Evolutionary conservation across 2,888 invertebrate genomes (phyloP).

Genomic region (Priocnemis perturbator): DNA sequence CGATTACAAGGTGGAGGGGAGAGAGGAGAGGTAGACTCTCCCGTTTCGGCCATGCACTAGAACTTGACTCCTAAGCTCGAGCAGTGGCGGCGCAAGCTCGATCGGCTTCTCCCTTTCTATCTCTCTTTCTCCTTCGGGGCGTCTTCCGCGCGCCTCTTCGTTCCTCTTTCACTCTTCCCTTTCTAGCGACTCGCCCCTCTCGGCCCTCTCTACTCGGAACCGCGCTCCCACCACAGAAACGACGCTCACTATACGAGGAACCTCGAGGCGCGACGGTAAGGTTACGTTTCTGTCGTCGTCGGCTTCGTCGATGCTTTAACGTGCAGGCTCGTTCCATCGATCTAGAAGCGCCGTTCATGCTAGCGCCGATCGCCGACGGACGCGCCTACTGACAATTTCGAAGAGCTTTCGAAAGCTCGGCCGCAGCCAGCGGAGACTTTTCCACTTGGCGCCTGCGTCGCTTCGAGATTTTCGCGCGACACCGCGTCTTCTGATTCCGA

Average conservation of each 20-base stretch:
- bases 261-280: conserved; percentile 29
- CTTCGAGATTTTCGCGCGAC: no score
- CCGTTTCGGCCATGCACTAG: conserved; percentile 63
- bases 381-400: no score
- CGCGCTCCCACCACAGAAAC: not conserved
- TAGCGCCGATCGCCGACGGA: not conserved
- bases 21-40: conserved; percentile 49
- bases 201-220: not conserved
- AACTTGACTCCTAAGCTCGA: conserved; percentile 63
- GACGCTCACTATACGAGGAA: conserved; percentile 21
- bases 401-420: no score
- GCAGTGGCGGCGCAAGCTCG: conserved; percentile 50
- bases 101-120: conserved; percentile 13
- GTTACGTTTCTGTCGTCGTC: conserved; percentile 42
- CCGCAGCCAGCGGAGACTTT: no score
- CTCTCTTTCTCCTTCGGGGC: not conserved
- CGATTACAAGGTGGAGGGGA: conserved; percentile 18
- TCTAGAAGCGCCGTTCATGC: not conserved
- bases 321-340: not conserved
- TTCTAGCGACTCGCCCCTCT: conserved; percentile 3
- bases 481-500: no score
- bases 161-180: conserved; percentile 13
- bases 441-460: no score
- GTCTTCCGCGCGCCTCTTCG: not conserved
- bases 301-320: conserved; percentile 24